Conservation (phyloP, 2,888 invertebrate genomes). For the Theodoxus fluviatilis region DNA sequence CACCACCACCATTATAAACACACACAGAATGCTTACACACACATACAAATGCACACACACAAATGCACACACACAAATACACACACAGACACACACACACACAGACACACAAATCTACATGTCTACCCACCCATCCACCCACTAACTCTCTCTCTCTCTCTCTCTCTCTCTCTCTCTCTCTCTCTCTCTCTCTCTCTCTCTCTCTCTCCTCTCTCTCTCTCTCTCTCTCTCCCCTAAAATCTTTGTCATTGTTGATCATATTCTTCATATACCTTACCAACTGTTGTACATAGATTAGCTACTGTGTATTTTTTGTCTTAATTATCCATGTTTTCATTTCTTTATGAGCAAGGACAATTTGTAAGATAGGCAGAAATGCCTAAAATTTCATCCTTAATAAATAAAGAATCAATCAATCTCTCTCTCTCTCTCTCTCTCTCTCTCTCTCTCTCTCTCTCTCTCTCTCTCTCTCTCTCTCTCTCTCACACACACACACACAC, state of each 20-base stretch:
- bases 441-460: background rate
- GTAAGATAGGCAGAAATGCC: too few relatives aligned
- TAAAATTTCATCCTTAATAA: too few relatives aligned
- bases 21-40: background rate
- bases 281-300: too few relatives aligned
- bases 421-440: background rate
- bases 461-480: background rate
- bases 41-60: background rate
- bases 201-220: background rate
- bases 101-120: slow-evolving; percentile 1
- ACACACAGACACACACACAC: background rate
- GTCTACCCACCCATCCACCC: background rate
- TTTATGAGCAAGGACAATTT: too few relatives aligned
- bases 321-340: too few relatives aligned
- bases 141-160: background rate
- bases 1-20: background rate
- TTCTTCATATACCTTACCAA: too few relatives aligned
- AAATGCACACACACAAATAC: background rate
- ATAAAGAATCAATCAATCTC: background rate
- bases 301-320: too few relatives aligned
- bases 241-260: too few relatives aligned
- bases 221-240: background rate
- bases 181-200: slow-evolving; percentile 4
- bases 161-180: background rate
- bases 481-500: background rate